Conservation (phyloP, 1,140 invertebrate species). For the Triops longicaudatus region DNA sequence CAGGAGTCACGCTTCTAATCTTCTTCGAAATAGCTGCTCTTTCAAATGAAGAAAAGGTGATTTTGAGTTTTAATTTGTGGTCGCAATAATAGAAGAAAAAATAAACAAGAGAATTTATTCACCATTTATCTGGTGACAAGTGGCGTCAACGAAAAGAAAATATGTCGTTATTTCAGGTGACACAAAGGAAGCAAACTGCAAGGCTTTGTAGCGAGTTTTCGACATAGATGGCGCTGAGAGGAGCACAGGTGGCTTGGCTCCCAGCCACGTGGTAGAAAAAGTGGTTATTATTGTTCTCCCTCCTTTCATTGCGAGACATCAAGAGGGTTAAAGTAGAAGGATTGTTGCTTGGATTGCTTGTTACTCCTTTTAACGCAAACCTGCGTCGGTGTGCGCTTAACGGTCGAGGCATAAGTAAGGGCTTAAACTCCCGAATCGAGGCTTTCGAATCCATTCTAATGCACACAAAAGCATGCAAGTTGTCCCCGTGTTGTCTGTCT, state of each 20-base stretch:
- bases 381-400: neutral
- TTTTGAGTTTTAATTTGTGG: neutral
- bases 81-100: neutral
- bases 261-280: neutral
- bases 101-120: neutral
- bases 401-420: neutral
- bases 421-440: neutral
- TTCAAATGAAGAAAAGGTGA: slow-evolving; percentile 2
- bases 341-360: neutral
- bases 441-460: neutral
- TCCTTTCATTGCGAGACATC: neutral
- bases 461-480: neutral
- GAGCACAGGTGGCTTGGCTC: neutral
- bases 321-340: neutral
- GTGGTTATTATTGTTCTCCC: neutral
- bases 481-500: neutral
- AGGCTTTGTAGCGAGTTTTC: neutral
- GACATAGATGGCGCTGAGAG: neutral
- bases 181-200: neutral
- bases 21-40: neutral
- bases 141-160: neutral
- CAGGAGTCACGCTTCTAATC: neutral
- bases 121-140: neutral
- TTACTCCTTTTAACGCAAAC: neutral
- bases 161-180: neutral